Evolutionary conservation across 2,113 vertebrate species (phyloP), one percentile per base, ranked within the genome.

Genomic region (Anser cygnoides): DNA sequence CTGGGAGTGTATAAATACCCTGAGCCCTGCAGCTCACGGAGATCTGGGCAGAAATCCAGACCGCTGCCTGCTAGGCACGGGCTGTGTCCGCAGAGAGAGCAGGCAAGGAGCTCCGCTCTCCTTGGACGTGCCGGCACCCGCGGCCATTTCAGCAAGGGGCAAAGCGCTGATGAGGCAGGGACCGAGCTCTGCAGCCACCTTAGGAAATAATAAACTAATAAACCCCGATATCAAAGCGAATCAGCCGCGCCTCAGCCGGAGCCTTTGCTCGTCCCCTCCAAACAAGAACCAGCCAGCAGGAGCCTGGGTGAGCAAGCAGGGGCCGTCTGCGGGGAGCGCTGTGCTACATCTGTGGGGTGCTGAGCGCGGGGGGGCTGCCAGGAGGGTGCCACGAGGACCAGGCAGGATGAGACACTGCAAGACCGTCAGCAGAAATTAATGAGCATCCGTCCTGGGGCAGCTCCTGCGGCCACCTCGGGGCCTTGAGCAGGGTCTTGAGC

Each of bases 81-180:
- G 33, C 55, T 5, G 21, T 63, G 78, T 57, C 61, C 52, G 61
- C 57, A 61, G 77, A 71, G 10, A 31, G 37, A 33, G 5, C 29
- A 21, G 3, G 73, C 23, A 26, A 5, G 37, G 25, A 16, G 39
- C 25, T 35, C 54, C 16, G 41, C 78, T 90, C 61, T 8, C 1
- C 31, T 83, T 72, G 18, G 67, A 35, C 54, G 12, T 5, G 52
- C 20, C 29, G 43, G 29, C 7, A 31, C n/a, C 70, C 18, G 16
- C 3, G n/a, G 29, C 18, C 13, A 61, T 75, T 75, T 57, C 50
- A 10, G 80, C 0, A 2, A 9, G 0, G 70, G 55, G 10, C 22
- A 41, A 88, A 74, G 31, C 1, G 33, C 83, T 50, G 72, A 50
- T 55, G 0, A 43, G 50, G 77, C 41, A 21, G 83, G 39, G 16